These are phyloP conservation scores for Perognathus longimembris DNA, from an alignment of 2,113 vertebrate genomes.

Conservation along the genomic window DNA sequence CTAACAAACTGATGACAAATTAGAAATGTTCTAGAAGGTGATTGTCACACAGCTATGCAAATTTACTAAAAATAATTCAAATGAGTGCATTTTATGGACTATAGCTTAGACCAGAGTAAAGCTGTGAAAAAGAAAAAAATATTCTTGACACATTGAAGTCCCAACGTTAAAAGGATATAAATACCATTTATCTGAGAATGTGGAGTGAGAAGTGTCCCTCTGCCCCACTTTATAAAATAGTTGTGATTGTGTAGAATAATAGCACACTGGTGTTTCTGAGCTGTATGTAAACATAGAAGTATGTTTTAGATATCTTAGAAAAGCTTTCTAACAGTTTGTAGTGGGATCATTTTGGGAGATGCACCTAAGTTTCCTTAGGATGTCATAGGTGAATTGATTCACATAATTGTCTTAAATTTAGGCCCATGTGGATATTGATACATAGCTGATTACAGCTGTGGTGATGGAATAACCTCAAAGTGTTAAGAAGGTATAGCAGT, in stretches of 20 bases:
- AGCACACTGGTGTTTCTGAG: not conserved
- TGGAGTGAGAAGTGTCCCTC: not conserved
- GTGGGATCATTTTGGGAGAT: not conserved
- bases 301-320: constrained; percentile 16
- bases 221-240: not conserved
- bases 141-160: not conserved
- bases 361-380: not conserved
- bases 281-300: not conserved
- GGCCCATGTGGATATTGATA: not conserved
- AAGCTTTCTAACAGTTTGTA: not conserved
- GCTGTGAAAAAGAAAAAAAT: constrained; percentile 25
- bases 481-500: not conserved
- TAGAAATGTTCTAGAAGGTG: not conserved
- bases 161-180: not conserved
- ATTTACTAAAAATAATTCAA: constrained; percentile 31
- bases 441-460: not conserved
- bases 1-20: not conserved
- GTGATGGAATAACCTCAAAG: not conserved
- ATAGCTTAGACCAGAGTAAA: not conserved
- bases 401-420: constrained; percentile 3
- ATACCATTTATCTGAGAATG: constrained; percentile 1
- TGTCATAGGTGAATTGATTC: constrained; percentile 23
- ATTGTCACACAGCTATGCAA: constrained; percentile 11
- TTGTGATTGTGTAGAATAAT: constrained; percentile 7
- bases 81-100: constrained; percentile 2